phyloP scores from a whole-genome alignment of 2,888 invertebrate genomes.

The Tipula vernalis region DNA sequence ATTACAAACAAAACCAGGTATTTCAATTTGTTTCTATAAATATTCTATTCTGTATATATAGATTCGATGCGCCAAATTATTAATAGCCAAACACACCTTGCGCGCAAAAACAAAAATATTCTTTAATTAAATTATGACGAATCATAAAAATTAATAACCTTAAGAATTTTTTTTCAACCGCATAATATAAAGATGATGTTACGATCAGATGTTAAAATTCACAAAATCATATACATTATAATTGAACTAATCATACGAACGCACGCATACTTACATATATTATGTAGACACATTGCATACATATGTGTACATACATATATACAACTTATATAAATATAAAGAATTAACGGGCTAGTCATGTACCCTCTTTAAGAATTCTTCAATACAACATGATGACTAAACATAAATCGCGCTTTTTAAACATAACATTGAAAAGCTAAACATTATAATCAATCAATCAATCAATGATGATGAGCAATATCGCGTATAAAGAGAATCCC shows the following conservation, averaged over 20 bases:
- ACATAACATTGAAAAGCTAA: neutral
- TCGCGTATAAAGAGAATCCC: neutral
- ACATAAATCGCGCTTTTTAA: neutral
- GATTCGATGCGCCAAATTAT: neutral
- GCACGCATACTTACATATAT: neutral
- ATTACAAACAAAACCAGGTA: no score
- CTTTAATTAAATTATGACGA: neutral
- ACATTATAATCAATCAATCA: neutral
- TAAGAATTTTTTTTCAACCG: neutral
- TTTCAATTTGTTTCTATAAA: no score
- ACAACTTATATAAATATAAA: neutral
- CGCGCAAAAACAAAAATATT: neutral
- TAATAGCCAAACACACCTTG: neutral
- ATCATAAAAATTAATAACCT: neutral
- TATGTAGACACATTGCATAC: neutral
- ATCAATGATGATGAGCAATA: neutral
- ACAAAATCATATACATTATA: neutral
- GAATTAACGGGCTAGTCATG: neutral
- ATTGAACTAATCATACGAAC: neutral
- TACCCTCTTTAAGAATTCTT: neutral
- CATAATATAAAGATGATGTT: neutral
- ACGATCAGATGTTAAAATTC: neutral
- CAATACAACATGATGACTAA: neutral
- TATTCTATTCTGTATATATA: neutral
- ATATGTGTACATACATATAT: neutral